Conservation (phyloP, 2,113 vertebrate genomes). For the Naja naja region DNA sequence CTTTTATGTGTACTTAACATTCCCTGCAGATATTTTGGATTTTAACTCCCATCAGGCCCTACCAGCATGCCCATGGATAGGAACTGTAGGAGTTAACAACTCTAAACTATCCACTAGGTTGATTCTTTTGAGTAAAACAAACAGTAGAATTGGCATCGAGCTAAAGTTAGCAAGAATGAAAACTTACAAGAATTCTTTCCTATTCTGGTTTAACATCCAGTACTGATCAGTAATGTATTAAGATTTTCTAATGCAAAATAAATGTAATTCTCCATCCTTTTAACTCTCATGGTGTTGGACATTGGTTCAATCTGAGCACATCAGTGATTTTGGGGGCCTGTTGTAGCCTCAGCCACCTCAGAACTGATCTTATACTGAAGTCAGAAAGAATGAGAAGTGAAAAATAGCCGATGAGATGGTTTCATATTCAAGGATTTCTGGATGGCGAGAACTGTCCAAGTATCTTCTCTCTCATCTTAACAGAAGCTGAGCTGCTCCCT, state of each 20-base stretch:
- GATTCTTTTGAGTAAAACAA: not conserved
- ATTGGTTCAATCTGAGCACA: not conserved
- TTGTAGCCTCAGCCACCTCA: not conserved
- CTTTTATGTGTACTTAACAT: not conserved
- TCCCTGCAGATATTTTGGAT: not conserved
- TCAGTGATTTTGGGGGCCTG: not conserved
- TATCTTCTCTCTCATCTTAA: not conserved
- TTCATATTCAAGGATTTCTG: not conserved
- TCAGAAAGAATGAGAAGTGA: not conserved
- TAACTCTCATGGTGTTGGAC: not conserved
- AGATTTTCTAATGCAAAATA: not conserved
- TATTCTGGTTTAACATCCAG: no score
- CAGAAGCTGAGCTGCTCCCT: not conserved
- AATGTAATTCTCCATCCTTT: not conserved
- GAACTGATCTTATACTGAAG: not conserved
- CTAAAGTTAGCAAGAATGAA: not conserved
- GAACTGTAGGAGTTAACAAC: not conserved
- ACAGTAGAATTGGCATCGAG: not conserved
- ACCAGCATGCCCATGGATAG: not conserved
- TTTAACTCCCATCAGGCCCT: not conserved
- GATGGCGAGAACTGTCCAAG: not conserved
- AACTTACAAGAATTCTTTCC: not conserved
- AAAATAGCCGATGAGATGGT: not conserved
- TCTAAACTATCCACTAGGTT: not conserved
- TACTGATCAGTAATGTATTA: not conserved